phyloP scores from a whole-genome alignment of 2,797 vertebrate genomes.

The Chromis chromis region DNA sequence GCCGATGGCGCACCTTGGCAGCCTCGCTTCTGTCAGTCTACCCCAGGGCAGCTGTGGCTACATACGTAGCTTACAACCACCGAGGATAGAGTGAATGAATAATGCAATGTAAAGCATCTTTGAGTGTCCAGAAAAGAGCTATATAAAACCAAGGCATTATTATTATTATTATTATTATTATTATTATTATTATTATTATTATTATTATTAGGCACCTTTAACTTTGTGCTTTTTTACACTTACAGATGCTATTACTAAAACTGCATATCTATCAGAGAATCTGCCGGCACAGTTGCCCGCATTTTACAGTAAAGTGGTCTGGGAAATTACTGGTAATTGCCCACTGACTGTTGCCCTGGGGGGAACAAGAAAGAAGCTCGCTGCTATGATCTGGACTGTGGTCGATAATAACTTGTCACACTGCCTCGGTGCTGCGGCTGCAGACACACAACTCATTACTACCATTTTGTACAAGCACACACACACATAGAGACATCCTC shows the following conservation, averaged over 20 bases:
- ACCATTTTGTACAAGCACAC: background rate
- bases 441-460: conserved; percentile 39
- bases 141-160: too few relatives aligned
- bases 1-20: too few relatives aligned
- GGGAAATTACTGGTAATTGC: conserved; percentile 54
- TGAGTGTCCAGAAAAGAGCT: too few relatives aligned
- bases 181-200: too few relatives aligned
- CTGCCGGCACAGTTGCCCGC: conserved; percentile 25
- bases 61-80: too few relatives aligned
- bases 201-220: background rate
- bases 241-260: background rate
- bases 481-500: background rate
- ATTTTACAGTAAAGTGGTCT: conserved; percentile 16
- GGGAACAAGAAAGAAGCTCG: conserved; percentile 41
- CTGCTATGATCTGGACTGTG: conserved; percentile 47
- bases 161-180: too few relatives aligned
- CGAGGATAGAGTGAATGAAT: too few relatives aligned
- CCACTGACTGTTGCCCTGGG: conserved; percentile 30
- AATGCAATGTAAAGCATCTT: too few relatives aligned
- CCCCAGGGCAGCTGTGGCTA: too few relatives aligned
- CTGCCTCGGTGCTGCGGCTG: conserved; percentile 10
- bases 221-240: background rate
- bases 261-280: conserved; percentile 6
- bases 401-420: conserved; percentile 58
- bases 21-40: too few relatives aligned